Conservation (phyloP, 2,888 invertebrate species). For the Meiosimyza decipiens region DNA sequence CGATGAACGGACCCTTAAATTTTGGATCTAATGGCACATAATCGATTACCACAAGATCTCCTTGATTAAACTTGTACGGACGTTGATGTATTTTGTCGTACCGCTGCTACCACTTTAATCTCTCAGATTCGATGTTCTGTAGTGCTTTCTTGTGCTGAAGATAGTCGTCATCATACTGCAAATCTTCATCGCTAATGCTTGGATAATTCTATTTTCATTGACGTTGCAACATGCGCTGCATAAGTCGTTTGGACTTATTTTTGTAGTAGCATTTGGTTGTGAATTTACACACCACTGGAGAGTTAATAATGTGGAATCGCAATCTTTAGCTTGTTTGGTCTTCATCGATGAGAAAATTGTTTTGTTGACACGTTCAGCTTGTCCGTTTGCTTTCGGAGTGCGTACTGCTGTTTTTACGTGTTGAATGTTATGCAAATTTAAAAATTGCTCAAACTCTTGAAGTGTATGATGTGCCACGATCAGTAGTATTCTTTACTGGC, state of each 20-base stretch:
- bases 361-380: no score
- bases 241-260: slow-evolving; percentile 26
- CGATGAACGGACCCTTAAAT: slow-evolving; percentile 37
- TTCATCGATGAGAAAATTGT: no score
- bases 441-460: no score
- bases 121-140: not conserved
- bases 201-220: slow-evolving; percentile 30
- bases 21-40: slow-evolving; percentile 35
- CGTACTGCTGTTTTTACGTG: no score
- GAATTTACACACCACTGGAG: slow-evolving; percentile 35
- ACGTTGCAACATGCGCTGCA: slow-evolving; percentile 30
- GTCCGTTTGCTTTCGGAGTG: no score
- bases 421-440: no score
- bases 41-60: slow-evolving; percentile 39
- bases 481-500: slow-evolving; percentile 27
- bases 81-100: slow-evolving; percentile 36
- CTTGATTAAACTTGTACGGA: slow-evolving; percentile 27
- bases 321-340: slow-evolving; percentile 28
- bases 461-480: slow-evolving; percentile 37
- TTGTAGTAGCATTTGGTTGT: slow-evolving; percentile 23
- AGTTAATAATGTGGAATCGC: slow-evolving; percentile 22
- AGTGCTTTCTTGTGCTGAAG: not conserved
- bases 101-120: slow-evolving; percentile 31
- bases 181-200: slow-evolving; percentile 25
- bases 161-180: not conserved